Evolutionary conservation across 2,113 vertebrate species (phyloP).

Genomic region (Turnix velox): DNA sequence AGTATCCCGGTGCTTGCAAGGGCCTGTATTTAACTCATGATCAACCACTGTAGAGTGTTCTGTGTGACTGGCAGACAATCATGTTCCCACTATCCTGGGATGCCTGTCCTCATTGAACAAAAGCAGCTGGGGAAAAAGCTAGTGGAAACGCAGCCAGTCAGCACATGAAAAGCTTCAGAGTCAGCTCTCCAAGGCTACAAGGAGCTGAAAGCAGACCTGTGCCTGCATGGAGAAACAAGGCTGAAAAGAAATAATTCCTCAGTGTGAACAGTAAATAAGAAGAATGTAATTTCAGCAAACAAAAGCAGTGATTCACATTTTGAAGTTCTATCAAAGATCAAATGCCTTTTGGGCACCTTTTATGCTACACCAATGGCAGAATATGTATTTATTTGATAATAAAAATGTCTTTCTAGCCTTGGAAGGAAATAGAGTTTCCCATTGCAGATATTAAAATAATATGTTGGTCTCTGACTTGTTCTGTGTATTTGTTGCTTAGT

Average conservation of each 20-base stretch:
- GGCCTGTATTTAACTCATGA: background rate
- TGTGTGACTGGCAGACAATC: background rate
- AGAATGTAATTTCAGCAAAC: background rate
- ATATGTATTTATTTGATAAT: background rate
- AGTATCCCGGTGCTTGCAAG: background rate
- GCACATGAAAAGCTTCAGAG: accelerated
- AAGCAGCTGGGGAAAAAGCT: background rate
- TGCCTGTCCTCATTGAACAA: background rate
- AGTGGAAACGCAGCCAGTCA: background rate
- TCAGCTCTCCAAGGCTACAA: accelerated
- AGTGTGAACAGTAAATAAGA: background rate
- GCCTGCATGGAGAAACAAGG: background rate
- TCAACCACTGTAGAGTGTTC: background rate
- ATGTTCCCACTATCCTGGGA: background rate
- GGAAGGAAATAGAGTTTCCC: background rate
- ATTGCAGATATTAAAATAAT: background rate
- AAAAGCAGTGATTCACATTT: background rate
- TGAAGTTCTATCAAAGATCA: background rate
- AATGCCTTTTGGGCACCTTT: background rate
- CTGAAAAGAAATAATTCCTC: background rate
- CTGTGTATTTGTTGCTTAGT: background rate
- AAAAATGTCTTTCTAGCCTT: background rate
- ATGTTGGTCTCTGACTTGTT: background rate
- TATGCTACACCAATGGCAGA: background rate
- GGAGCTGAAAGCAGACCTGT: background rate